Evolutionary conservation across 2,888 invertebrate species (phyloP).

Genomic region (Ormyrus labotus): DNA sequence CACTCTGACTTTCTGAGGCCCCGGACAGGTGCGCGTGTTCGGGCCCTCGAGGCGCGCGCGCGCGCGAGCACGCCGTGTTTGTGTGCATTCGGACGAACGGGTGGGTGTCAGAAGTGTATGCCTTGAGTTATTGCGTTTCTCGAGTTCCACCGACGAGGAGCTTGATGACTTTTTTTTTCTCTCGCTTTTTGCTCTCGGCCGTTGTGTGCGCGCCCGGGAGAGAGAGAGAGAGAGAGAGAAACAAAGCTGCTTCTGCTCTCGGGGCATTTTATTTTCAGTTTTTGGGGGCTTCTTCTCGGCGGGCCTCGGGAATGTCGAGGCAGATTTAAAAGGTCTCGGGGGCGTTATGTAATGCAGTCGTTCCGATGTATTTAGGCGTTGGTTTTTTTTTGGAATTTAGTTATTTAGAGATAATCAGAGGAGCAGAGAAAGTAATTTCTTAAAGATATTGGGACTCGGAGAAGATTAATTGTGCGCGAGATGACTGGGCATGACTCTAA

Average conservation of each 20-base stretch:
- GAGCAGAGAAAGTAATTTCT: too few relatives aligned
- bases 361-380: too few relatives aligned
- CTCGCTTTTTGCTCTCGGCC: not conserved
- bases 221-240: conserved; percentile 14
- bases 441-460: too few relatives aligned
- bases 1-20: conserved; percentile 39
- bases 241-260: conserved; percentile 22
- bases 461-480: too few relatives aligned
- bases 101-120: conserved; percentile 69
- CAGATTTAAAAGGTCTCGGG: conserved; percentile 5
- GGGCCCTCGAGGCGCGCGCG: conserved; percentile 28
- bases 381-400: too few relatives aligned
- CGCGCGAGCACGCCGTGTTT: conserved; percentile 1
- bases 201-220: too few relatives aligned
- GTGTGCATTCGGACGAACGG: conserved; percentile 36
- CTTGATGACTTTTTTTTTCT: conserved; percentile 60
- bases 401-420: too few relatives aligned
- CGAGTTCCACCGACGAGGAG: conserved; percentile 62
- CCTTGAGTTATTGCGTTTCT: conserved; percentile 72
- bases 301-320: conserved; percentile 9
- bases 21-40: conserved; percentile 72
- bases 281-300: not conserved
- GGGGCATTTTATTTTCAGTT: not conserved
- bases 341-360: too few relatives aligned
- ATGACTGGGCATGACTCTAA: too few relatives aligned